These are phyloP conservation scores for Leptinotarsa juncta DNA, from an alignment of 2,888 invertebrate species.

Conservation along the genomic window DNA sequence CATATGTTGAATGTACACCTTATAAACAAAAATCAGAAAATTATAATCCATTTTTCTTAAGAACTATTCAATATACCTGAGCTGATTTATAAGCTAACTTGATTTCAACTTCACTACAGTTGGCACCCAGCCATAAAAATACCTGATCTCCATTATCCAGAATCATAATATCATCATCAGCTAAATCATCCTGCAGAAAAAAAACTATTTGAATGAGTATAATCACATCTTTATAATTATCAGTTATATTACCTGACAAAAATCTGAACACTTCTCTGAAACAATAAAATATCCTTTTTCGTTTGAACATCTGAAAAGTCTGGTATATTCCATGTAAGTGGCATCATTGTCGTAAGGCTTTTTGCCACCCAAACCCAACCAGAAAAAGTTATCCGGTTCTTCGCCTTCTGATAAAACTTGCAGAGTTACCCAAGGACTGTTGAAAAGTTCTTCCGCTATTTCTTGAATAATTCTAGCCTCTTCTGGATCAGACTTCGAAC, in stretches of 20 bases:
- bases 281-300: constrained; percentile 99
- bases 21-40: constrained; percentile 31
- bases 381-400: constrained; percentile 98
- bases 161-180: constrained; percentile 99
- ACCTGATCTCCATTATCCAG: constrained; percentile 98
- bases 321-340: constrained; percentile 90
- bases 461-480: constrained; percentile 89
- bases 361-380: constrained; percentile 91
- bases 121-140: constrained; percentile 96
- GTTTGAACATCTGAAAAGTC: constrained; percentile 98
- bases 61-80: constrained; percentile 73
- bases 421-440: constrained; percentile 81
- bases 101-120: constrained; percentile 98
- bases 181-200: constrained; percentile 88
- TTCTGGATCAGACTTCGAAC: constrained; percentile 84
- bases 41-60: not conserved
- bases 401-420: constrained; percentile 91
- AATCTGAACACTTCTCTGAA: constrained; percentile 98
- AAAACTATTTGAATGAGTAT: not conserved
- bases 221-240: not conserved
- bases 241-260: constrained; percentile 81
- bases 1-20: constrained; percentile 99
- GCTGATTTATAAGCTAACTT: constrained; percentile 98
- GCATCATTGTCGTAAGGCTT: constrained; percentile 91
- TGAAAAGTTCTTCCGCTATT: constrained; percentile 93